These are phyloP conservation scores for Cheilosia impressa DNA, from an alignment of 2,888 invertebrate species.

Conservation along the genomic window DNA sequence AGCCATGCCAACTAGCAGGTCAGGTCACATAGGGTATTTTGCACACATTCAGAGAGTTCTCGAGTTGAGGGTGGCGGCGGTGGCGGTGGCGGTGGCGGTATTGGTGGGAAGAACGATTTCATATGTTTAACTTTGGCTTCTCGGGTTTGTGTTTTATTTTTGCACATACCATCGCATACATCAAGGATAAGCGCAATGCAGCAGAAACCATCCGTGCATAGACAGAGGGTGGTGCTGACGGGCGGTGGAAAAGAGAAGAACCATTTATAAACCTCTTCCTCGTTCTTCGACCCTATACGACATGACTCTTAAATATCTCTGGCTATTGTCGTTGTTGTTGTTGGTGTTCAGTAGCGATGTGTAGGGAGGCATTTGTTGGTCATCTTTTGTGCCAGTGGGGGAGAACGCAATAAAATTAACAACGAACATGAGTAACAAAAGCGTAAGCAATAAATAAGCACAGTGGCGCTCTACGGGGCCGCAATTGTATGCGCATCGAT, in stretches of 20 bases:
- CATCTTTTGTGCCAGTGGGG: conserved; percentile 71
- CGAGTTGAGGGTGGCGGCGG: conserved; percentile 47
- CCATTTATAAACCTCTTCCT: conserved; percentile 61
- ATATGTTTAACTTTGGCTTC: conserved; percentile 75
- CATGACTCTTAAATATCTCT: conserved; percentile 57
- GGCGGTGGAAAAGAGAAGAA: conserved; percentile 22
- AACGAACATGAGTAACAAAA: conserved; percentile 75
- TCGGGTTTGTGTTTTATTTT: conserved; percentile 64
- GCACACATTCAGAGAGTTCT: conserved; percentile 15
- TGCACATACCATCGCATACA: conserved; percentile 82
- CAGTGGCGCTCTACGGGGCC: conserved; percentile 22
- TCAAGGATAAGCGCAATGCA: conserved; percentile 84
- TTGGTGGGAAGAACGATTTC: conserved; percentile 60
- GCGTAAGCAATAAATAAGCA: conserved; percentile 72
- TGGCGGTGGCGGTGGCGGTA: conserved; percentile 41
- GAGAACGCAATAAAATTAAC: conserved; percentile 76
- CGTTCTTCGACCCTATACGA: conserved; percentile 49
- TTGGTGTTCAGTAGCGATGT: conserved; percentile 21
- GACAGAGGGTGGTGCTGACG: conserved; percentile 47
- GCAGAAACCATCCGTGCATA: conserved; percentile 83
- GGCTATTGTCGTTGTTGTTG: background rate
- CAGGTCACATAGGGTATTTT: conserved; percentile 65
- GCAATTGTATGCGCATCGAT: conserved; percentile 49
- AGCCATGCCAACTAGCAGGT: conserved; percentile 58
- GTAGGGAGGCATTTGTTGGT: conserved; percentile 40